Percentiles rank a stretch among this genome's conserved stretches.
Evolutionary conservation across 2,113 vertebrate species (phyloP).

Genomic region (Probosciger aterrimus): DNA sequence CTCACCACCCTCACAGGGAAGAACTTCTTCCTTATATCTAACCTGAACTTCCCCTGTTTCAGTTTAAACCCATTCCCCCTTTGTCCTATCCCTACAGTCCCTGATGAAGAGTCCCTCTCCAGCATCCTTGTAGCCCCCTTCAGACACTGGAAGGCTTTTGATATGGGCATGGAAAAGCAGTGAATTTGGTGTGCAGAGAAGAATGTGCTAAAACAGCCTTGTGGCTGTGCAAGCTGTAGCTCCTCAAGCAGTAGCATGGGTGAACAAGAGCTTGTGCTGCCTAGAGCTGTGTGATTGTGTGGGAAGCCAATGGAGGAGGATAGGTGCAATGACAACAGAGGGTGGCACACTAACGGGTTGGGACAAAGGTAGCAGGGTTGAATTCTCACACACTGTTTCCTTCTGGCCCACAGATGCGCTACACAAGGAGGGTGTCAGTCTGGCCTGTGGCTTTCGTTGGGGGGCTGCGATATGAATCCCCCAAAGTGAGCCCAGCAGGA

Average conservation of each 20-base stretch:
- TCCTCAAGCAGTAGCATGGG: neutral
- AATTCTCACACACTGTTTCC: neutral
- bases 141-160: neutral
- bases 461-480: conserved; percentile 82
- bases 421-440: conserved; percentile 82
- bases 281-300: neutral
- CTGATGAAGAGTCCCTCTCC: neutral
- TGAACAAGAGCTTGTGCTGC: neutral
- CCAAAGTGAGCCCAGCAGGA: conserved; percentile 80
- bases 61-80: neutral
- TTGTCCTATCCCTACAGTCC: neutral
- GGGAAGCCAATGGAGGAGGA: neutral
- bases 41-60: neutral
- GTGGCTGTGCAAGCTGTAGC: neutral
- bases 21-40: neutral
- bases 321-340: neutral
- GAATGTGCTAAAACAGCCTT: neutral
- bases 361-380: fast-evolving
- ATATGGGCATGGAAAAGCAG: neutral
- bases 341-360: neutral
- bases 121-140: neutral
- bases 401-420: conserved; percentile 80
- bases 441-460: conserved; percentile 89
- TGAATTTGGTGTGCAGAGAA: neutral
- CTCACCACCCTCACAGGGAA: neutral